These are phyloP conservation scores for Galerucella pusilla DNA, from an alignment of 2,888 invertebrate species.

Conservation along the genomic window DNA sequence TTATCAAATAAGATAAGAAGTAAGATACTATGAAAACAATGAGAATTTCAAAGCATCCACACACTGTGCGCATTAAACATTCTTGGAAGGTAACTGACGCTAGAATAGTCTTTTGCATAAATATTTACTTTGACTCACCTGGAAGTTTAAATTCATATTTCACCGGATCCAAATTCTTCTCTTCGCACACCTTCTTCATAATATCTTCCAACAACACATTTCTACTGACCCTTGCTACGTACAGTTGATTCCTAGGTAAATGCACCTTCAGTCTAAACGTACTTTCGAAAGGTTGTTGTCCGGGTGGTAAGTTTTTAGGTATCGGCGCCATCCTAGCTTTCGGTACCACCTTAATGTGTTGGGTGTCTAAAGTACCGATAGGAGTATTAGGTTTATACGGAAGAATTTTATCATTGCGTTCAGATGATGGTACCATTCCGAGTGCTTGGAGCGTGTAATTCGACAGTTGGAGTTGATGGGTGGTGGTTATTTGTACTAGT, in stretches of 20 bases:
- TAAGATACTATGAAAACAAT: slow-evolving; percentile 7
- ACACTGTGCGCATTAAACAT: slow-evolving; percentile 6
- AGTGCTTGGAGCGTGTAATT: slow-evolving; percentile 74
- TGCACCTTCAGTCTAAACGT: slow-evolving; percentile 74
- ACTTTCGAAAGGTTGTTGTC: slow-evolving; percentile 72
- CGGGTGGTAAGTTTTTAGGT: slow-evolving; percentile 50
- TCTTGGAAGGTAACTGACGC: slow-evolving; percentile 3
- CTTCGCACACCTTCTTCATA: slow-evolving; percentile 77
- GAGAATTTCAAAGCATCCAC: background rate
- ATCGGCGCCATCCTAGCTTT: slow-evolving; percentile 54
- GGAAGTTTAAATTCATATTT: slow-evolving; percentile 84
- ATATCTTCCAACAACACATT: slow-evolving; percentile 76
- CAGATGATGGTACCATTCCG: slow-evolving; percentile 67
- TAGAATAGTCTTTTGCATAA: background rate
- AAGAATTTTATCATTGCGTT: slow-evolving; percentile 67
- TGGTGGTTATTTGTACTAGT: slow-evolving; percentile 76
- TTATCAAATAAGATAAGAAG: slow-evolving; percentile 18
- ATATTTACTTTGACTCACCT: slow-evolving; percentile 65
- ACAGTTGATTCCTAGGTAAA: slow-evolving; percentile 82
- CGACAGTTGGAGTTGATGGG: slow-evolving; percentile 75
- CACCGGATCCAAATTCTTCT: slow-evolving; percentile 77
- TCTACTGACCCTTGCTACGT: slow-evolving; percentile 79
- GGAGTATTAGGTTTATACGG: slow-evolving; percentile 81
- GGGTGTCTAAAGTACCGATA: slow-evolving; percentile 72
- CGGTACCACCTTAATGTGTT: slow-evolving; percentile 62